phyloP scores from a whole-genome alignment of 2,797 vertebrate species.

The Mycteria americana region DNA sequence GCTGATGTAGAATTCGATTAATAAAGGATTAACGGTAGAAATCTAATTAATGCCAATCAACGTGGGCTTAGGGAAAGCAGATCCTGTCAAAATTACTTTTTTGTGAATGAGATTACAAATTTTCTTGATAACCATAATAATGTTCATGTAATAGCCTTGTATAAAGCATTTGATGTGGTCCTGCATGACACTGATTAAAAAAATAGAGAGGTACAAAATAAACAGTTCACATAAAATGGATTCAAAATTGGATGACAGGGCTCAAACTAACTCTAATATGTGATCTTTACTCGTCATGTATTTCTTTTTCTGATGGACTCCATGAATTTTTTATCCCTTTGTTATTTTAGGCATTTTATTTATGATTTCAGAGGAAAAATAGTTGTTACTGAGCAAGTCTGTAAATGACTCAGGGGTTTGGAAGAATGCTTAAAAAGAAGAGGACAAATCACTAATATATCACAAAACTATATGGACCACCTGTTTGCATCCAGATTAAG shows the following conservation, averaged over 20 bases:
- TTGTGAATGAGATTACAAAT: conserved; percentile 31
- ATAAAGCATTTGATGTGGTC: not conserved
- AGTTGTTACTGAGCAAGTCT: not conserved
- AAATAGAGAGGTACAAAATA: not conserved
- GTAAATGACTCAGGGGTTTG: not conserved
- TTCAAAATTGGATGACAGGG: not conserved
- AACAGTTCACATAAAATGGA: not conserved
- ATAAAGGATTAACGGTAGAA: conserved; percentile 43
- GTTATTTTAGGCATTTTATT: not conserved
- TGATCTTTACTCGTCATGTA: not conserved
- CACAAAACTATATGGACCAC: not conserved
- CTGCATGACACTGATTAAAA: not conserved
- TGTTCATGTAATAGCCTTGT: conserved; percentile 4
- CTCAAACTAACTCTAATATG: not conserved
- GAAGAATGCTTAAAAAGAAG: not conserved
- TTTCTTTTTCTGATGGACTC: not conserved
- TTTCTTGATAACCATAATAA: conserved; percentile 48
- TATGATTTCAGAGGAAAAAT: not conserved
- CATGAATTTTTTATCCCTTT: not conserved
- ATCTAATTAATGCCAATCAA: conserved; percentile 57
- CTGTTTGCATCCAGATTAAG: not conserved
- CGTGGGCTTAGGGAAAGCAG: conserved; percentile 10
- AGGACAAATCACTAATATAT: not conserved
- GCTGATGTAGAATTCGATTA: conserved; percentile 35
- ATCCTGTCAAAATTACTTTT: conserved; percentile 49